Conservation (phyloP, 2,113 vertebrate genomes). For the Clinocottus analis region DNA sequence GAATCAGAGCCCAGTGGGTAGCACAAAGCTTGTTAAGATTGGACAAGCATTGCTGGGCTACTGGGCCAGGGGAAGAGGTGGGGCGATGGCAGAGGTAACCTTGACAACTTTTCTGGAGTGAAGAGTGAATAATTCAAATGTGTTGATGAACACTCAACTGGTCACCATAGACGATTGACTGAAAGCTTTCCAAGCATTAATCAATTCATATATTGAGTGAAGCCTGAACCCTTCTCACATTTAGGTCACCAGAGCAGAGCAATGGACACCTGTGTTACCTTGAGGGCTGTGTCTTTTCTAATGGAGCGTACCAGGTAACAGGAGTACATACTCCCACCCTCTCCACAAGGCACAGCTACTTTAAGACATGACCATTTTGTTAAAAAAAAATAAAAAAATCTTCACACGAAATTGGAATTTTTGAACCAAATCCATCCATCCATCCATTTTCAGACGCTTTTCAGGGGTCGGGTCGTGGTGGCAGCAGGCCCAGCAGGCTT, state of each 20-base stretch:
- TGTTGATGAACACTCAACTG: constrained; percentile 56
- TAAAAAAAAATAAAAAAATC: neutral
- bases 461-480: too few relatives aligned
- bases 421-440: neutral
- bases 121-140: constrained; percentile 75
- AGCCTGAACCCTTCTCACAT: constrained; percentile 59
- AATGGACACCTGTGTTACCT: constrained; percentile 68
- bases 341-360: neutral
- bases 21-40: constrained; percentile 89
- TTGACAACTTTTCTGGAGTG: constrained; percentile 79
- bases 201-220: constrained; percentile 53
- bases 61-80: constrained; percentile 67
- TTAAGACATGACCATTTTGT: neutral
- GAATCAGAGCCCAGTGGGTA: constrained; percentile 86
- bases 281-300: constrained; percentile 42
- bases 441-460: too few relatives aligned
- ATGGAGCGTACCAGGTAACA: constrained; percentile 65
- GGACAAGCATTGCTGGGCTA: constrained; percentile 85
- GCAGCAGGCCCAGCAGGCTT: too few relatives aligned
- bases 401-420: neutral
- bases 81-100: constrained; percentile 74
- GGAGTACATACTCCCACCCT: constrained; percentile 45
- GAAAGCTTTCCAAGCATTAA: constrained; percentile 48
- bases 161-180: constrained; percentile 35
- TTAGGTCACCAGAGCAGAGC: constrained; percentile 55